These are phyloP conservation scores for Haemorhous mexicanus DNA, from an alignment of 2,113 vertebrate species.

Conservation along the genomic window DNA sequence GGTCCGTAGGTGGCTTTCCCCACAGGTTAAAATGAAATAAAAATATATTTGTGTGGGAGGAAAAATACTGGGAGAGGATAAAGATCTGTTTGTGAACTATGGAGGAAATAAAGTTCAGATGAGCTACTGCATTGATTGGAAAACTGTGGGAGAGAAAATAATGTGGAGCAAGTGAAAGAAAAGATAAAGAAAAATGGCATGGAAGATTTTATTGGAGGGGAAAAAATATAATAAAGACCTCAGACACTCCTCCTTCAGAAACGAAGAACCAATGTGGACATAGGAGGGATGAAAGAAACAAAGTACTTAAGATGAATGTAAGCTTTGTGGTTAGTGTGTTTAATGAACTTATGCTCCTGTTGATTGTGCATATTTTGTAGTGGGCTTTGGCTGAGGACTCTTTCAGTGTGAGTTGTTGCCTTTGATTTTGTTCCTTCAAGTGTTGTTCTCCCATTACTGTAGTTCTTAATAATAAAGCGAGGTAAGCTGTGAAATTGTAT, in stretches of 20 bases:
- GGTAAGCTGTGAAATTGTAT: background rate
- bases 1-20: background rate
- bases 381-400: background rate
- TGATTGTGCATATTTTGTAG: background rate
- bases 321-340: background rate
- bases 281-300: background rate
- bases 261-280: background rate
- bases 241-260: background rate
- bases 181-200: background rate
- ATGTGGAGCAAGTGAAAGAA: background rate
- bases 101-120: background rate
- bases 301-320: background rate
- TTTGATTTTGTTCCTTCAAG: background rate
- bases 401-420: background rate
- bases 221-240: background rate
- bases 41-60: background rate
- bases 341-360: background rate
- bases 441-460: background rate
- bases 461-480: background rate
- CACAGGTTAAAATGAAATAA: background rate
- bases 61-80: background rate
- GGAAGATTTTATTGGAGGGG: background rate
- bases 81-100: background rate
- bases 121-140: background rate
- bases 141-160: background rate